These are phyloP conservation scores for Notothenia rossii DNA, from an alignment of 2,113 vertebrate species.

Conservation along the genomic window DNA sequence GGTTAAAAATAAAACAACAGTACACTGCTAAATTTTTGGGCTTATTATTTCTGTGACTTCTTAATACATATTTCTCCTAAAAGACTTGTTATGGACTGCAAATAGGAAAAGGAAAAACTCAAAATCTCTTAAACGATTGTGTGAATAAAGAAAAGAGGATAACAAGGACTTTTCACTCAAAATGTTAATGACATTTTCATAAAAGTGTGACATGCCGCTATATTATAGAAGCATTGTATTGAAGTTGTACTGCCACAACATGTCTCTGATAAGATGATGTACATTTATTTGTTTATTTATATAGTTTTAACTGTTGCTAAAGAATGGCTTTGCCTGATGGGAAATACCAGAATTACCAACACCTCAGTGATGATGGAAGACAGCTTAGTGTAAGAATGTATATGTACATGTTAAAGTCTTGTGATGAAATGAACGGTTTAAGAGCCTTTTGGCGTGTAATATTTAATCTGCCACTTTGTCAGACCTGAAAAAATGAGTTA, in stretches of 20 bases:
- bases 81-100: neutral
- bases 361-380: constrained; percentile 37
- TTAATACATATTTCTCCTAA: neutral
- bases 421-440: constrained; percentile 71
- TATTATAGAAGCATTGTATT: constrained; percentile 44
- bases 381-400: constrained; percentile 61
- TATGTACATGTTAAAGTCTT: constrained; percentile 77
- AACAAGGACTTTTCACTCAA: constrained; percentile 14
- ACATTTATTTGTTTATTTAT: constrained; percentile 39
- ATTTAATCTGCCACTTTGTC: constrained; percentile 74
- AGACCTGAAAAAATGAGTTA: constrained; percentile 55
- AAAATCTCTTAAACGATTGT: constrained; percentile 19
- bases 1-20: constrained; percentile 5
- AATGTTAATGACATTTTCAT: constrained; percentile 21
- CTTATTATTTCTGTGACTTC: constrained; percentile 13
- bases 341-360: constrained; percentile 34
- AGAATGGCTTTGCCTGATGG: constrained; percentile 57
- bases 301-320: constrained; percentile 50
- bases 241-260: constrained; percentile 42
- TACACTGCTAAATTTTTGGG: neutral
- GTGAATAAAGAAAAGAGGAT: constrained; percentile 45
- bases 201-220: constrained; percentile 42
- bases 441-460: constrained; percentile 66
- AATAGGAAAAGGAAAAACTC: neutral
- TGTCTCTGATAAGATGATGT: constrained; percentile 41